These are phyloP conservation scores for Pachymerium ferrugineum DNA, from an alignment of 2,888 invertebrate species.

Conservation along the genomic window DNA sequence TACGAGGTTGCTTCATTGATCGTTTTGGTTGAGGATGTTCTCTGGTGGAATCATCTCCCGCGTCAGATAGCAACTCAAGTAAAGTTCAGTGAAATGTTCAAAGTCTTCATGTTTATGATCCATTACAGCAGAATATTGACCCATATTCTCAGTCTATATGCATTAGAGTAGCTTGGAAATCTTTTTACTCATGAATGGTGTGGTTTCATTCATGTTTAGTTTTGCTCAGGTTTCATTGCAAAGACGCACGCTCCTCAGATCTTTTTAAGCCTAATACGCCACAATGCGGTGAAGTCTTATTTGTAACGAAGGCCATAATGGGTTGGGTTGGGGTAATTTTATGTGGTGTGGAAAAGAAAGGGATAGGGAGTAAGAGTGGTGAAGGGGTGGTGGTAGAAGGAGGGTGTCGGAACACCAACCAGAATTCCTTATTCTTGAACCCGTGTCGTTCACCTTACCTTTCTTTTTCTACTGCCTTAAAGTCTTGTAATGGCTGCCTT, in stretches of 20 bases:
- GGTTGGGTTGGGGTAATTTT: slow-evolving; percentile 27
- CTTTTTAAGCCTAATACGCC: slow-evolving; percentile 14
- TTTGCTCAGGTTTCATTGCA: background rate
- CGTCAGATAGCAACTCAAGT: slow-evolving; percentile 28
- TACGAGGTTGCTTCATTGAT: slow-evolving; percentile 22
- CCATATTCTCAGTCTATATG: slow-evolving; percentile 16
- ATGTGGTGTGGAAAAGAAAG: slow-evolving; percentile 15
- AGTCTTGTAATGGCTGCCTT: slow-evolving; percentile 24
- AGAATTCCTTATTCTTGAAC: slow-evolving; percentile 3
- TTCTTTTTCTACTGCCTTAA: slow-evolving; percentile 13
- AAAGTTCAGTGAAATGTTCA: slow-evolving; percentile 28
- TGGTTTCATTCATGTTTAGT: slow-evolving; percentile 24
- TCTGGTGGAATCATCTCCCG: slow-evolving; percentile 18
- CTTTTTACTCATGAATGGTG: slow-evolving; percentile 5
- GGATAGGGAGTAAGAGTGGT: background rate
- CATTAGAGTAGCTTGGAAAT: slow-evolving; percentile 18
- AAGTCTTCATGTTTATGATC: slow-evolving; percentile 24
- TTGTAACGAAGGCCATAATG: slow-evolving; percentile 22
- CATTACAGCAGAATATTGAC: slow-evolving; percentile 21
- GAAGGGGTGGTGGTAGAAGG: background rate
- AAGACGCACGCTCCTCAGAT: slow-evolving; percentile 5
- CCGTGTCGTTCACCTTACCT: slow-evolving; percentile 11
- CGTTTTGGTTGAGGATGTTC: slow-evolving; percentile 24
- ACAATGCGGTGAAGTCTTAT: slow-evolving; percentile 27
- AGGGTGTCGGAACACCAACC: background rate